Evolutionary conservation across 2,888 invertebrate species (phyloP), one percentile per base, ranked within the genome.

Genomic region (Crioceris asparagi): DNA sequence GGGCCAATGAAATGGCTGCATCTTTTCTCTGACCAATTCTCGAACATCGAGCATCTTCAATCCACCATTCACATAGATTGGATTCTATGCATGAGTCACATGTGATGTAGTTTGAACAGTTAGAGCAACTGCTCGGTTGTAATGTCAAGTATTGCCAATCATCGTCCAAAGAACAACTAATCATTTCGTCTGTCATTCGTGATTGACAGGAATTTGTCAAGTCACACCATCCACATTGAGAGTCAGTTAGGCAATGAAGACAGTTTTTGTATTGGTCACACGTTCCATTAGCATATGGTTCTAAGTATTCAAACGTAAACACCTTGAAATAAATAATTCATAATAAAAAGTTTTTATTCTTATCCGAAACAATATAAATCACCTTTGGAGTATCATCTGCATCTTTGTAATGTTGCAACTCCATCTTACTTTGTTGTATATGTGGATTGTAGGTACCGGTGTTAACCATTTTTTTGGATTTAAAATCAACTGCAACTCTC

Each of bases 151-250:
- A 87, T 11, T 15, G 73, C 84, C 85, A 86, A 38, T 75, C 74
- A 8, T 71, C 69, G 26, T 67, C 67, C 4, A 61, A 57, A 8
- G 44, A 34, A 53, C 83, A 83, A 27, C 66, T 70, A 26, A 69
- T 65, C 3, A 69, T 75, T 59, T 87, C 85, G 50, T 84, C 79
- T 1, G 73, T 67, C 10, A 69, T 64, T 19, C 85, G 72, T 4
- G 76, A 66, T 47, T 87, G 71, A 59, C 87, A 88, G 32, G 71
- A 68, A 45, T 73, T 67, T n/a, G 74, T 79, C 7, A 81, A 59
- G 43, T 85, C 83, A 58, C 93, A 94, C 93, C 94, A 94, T 2
- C 90, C 90, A 57, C 94, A 94, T 11, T 80, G 74, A 1, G 85
- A 81, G 62, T 93, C 92, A 0, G 84, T 81, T 36, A 93, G 67